Evolutionary conservation across 2,888 invertebrate genomes (phyloP).

Genomic region (Torymus texanus): DNA sequence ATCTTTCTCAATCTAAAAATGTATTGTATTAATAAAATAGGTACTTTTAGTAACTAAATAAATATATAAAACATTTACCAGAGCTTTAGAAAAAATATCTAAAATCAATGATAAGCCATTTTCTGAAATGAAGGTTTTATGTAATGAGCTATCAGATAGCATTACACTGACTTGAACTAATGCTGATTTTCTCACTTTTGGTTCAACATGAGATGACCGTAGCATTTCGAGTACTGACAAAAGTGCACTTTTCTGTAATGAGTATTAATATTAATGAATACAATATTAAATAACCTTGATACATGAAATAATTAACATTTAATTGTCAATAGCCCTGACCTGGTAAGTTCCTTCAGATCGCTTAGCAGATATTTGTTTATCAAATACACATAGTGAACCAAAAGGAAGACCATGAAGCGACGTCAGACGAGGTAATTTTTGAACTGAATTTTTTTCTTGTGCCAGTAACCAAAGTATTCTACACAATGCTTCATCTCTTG

Average conservation of each 20-base stretch:
- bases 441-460: slow-evolving; percentile 73
- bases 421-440: slow-evolving; percentile 76
- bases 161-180: slow-evolving; percentile 82
- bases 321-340: slow-evolving; percentile 58
- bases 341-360: slow-evolving; percentile 69
- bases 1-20: slow-evolving; percentile 74
- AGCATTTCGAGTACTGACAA: slow-evolving; percentile 70
- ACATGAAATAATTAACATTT: background rate
- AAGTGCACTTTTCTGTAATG: slow-evolving; percentile 76
- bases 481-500: slow-evolving; percentile 77
- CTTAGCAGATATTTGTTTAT: slow-evolving; percentile 64
- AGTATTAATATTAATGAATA: background rate
- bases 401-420: slow-evolving; percentile 75
- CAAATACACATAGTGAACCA: slow-evolving; percentile 74
- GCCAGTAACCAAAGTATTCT: slow-evolving; percentile 77
- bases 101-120: slow-evolving; percentile 78
- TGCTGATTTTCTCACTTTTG: slow-evolving; percentile 82
- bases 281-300: background rate
- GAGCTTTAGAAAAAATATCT: slow-evolving; percentile 75
- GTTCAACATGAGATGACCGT: slow-evolving; percentile 76
- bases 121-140: slow-evolving; percentile 79
- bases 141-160: slow-evolving; percentile 80
- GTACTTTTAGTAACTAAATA: too few species aligned
- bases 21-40: too few species aligned
- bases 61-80: slow-evolving; percentile 62